phyloP scores from a whole-genome alignment of 1,140 invertebrate species.

The Campodea augens region DNA sequence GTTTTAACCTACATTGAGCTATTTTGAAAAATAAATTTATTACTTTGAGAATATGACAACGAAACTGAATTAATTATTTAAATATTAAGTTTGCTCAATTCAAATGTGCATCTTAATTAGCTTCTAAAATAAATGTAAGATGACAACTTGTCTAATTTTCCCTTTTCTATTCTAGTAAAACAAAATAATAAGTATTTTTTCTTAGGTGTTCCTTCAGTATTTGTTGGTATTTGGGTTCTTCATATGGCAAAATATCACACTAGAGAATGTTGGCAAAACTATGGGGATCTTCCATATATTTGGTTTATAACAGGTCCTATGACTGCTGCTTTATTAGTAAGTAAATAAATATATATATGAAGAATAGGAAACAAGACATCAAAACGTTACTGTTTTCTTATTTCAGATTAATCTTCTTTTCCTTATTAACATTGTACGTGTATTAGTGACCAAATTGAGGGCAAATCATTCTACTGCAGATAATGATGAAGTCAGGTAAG shows the following conservation, averaged over 20 bases:
- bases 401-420: constrained; percentile 28
- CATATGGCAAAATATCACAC: constrained; percentile 20
- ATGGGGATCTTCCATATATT: constrained; percentile 19
- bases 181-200: too few species aligned
- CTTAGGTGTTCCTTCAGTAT: constrained; percentile 25
- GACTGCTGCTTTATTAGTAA: constrained; percentile 25
- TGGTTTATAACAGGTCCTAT: constrained; percentile 29
- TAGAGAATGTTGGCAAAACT: constrained; percentile 26
- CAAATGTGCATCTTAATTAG: too few species aligned
- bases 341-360: constrained; percentile 10
- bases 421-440: constrained; percentile 30
- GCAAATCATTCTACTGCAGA: constrained; percentile 21
- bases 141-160: too few species aligned
- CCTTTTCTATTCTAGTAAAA: too few species aligned
- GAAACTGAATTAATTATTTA: too few species aligned
- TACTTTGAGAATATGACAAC: too few species aligned
- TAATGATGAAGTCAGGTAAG: constrained; percentile 23
- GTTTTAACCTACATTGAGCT: too few species aligned
- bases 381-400: constrained; percentile 5
- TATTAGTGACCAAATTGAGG: constrained; percentile 27
- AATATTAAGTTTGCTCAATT: too few species aligned
- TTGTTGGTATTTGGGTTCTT: constrained; percentile 23
- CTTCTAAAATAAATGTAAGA: too few species aligned
- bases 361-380: neutral
- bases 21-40: too few species aligned